Evolutionary conservation across 2,113 vertebrate species (phyloP), one percentile per base, ranked within the genome.

Genomic region (Semnopithecus entellus): DNA sequence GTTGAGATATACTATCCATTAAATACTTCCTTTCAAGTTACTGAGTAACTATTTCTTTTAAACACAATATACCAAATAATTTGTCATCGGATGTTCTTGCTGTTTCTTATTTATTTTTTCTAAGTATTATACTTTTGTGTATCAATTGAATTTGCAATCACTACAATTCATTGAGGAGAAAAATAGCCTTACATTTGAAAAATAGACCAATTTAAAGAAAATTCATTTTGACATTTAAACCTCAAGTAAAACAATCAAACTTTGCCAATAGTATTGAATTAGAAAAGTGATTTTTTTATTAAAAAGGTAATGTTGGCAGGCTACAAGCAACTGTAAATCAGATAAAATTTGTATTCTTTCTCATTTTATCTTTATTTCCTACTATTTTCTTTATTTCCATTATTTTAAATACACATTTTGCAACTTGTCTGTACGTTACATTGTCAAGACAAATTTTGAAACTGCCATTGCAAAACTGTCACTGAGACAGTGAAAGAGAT

Each of bases 131-230:
- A 84, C 90, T 92, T 90, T 92, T 92, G 59, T 59, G 18, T 73
- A 92, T 52, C 85, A 73, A 88, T 40, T 86, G 88, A 94, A 95
- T 94, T 88, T 91, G 91, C 72, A 98, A 97, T 97, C 96, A 97
- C 0, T 92, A 48, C 91, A 48, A 97, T 97, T 97, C 73, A 88
- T 70, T 93, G 38, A 82, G 78, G 55, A 93, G 12, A 88, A 95
- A 96, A 96, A 91, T 40, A 81, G 27, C 27, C 50, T 91, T 76
- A 25, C 73, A 40, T 79, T 72, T 92, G 72, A 76, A 95, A 97
- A 92, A 88, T 32, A 66, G 20, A 43, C 32, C 73, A 95, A 90
- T 94, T 97, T 90, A 92, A 92, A 92, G 8, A 86, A 93, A 92
- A 85, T 88, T 91, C 45, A 82, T 70, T 94, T 91, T 92, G 88